Evolutionary conservation across 2,888 invertebrate species (phyloP).

Genomic region (Stenichneumon culpator): DNA sequence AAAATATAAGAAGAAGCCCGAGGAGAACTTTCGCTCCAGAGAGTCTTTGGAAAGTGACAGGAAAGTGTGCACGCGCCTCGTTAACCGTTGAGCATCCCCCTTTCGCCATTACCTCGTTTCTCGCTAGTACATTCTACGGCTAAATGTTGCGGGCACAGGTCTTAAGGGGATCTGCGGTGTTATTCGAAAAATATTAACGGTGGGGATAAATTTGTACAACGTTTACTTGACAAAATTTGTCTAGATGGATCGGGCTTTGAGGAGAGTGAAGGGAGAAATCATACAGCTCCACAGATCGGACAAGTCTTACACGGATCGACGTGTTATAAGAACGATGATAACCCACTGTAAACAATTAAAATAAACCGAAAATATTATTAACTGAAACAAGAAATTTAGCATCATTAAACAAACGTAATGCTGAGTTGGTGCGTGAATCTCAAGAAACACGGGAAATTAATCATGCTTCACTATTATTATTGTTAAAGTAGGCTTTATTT

Average conservation of each 20-base stretch:
- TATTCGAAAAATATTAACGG: neutral
- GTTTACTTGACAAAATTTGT: neutral
- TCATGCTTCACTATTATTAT: neutral
- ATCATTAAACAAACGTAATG: too few species aligned
- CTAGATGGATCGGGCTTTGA: neutral
- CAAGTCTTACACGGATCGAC: too few species aligned
- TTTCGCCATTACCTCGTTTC: slow-evolving; percentile 14
- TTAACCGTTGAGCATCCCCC: slow-evolving; percentile 28
- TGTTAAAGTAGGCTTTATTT: neutral
- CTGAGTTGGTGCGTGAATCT: too few species aligned
- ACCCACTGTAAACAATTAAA: too few species aligned
- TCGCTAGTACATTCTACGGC: neutral
- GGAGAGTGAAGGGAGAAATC: too few species aligned
- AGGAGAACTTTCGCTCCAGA: slow-evolving; percentile 29
- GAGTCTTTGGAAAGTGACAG: slow-evolving; percentile 44
- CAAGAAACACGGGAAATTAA: too few species aligned
- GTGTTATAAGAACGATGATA: too few species aligned
- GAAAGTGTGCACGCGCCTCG: slow-evolving; percentile 48
- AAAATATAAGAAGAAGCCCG: neutral
- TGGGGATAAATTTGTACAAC: neutral
- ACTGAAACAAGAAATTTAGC: too few species aligned
- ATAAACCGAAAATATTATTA: too few species aligned
- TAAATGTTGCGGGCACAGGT: slow-evolving; percentile 6
- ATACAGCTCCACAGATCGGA: too few species aligned
- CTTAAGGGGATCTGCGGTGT: neutral